A percentile compares a stretch with the other conserved stretches of the same genome.
Conservation (phyloP, 2,113 vertebrate genomes). For the Accipiter cooperii region DNA sequence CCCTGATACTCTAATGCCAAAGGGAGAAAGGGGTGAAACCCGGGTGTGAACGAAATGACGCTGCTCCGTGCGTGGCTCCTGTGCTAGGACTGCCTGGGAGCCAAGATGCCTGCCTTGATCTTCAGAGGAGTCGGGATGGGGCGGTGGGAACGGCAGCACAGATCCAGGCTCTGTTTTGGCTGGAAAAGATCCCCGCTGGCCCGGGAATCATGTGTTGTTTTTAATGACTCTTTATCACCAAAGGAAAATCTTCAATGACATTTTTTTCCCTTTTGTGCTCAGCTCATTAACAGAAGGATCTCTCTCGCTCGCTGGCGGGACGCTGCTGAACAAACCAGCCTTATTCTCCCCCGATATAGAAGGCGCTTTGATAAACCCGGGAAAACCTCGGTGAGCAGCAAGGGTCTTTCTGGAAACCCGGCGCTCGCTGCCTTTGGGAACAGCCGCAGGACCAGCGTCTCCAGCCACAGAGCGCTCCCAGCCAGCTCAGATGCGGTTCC, state of each 20-base stretch:
- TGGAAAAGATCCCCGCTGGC: neutral
- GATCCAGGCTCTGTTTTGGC: neutral
- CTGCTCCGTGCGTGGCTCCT: neutral
- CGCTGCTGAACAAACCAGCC: neutral
- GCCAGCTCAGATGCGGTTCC: neutral
- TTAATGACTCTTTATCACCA: slow-evolving; percentile 7
- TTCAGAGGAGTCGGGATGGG: neutral
- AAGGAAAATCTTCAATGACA: slow-evolving; percentile 18
- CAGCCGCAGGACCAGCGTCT: neutral
- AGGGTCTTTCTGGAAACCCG: neutral
- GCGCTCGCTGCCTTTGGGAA: neutral
- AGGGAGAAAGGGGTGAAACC: neutral
- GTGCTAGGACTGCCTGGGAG: neutral
- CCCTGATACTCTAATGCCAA: accelerated
- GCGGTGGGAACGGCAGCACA: neutral
- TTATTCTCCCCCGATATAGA: neutral
- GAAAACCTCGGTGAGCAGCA: neutral
- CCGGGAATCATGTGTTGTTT: neutral
- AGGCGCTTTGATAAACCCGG: slow-evolving; percentile 20
- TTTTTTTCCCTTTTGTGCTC: neutral
- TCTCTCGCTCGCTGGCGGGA: neutral
- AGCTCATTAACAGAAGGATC: slow-evolving; percentile 52
- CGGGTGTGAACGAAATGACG: accelerated
- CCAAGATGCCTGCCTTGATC: neutral
- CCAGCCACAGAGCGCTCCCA: neutral